These are phyloP conservation scores for Indicator indicator DNA, from an alignment of 2,113 vertebrate genomes.

Conservation along the genomic window DNA sequence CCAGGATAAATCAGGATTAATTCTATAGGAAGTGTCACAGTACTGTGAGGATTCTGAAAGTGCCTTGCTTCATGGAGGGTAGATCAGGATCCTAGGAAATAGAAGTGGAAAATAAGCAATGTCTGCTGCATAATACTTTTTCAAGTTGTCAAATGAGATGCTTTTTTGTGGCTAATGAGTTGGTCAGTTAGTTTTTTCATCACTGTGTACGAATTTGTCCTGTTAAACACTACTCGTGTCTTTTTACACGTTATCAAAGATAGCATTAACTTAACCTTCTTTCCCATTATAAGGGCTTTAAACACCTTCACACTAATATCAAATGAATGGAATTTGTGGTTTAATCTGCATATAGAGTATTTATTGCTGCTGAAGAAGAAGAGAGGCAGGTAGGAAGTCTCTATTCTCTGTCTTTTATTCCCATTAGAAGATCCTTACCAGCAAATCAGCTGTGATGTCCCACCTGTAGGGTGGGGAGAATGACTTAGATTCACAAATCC, in stretches of 20 bases:
- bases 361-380: neutral
- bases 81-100: neutral
- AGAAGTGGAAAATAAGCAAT: neutral
- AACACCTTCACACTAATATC: neutral
- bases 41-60: neutral
- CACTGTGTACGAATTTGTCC: fast-evolving
- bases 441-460: neutral
- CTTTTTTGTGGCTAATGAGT: slow-evolving; percentile 3
- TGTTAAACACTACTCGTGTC: neutral
- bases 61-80: fast-evolving
- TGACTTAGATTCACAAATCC: neutral
- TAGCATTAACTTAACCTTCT: neutral
- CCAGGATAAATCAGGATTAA: neutral
- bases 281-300: neutral
- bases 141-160: neutral
- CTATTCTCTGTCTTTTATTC: neutral
- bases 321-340: slow-evolving; percentile 4
- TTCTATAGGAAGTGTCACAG: neutral
- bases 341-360: neutral
- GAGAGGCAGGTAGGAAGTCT: neutral
- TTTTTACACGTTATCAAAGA: neutral
- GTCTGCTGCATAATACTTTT: neutral
- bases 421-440: neutral
- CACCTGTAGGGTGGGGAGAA: neutral
- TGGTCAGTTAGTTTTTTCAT: slow-evolving; percentile 30